These are phyloP conservation scores for Neopelma chrysocephalum DNA, from an alignment of 2,797 vertebrate species.

Conservation along the genomic window DNA sequence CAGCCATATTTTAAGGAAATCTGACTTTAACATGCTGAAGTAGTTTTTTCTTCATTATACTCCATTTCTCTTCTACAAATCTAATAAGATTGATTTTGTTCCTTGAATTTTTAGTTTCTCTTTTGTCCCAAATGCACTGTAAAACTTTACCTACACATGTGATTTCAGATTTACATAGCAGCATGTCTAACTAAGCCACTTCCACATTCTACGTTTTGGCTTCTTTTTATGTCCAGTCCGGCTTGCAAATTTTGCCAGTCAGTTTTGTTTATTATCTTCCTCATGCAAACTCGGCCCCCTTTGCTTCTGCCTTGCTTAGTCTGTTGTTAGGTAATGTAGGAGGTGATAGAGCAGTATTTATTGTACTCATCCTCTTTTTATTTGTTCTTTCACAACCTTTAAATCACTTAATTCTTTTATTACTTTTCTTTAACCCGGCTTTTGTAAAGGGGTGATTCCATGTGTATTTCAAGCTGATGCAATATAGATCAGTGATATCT, in stretches of 20 bases:
- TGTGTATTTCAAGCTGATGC: not conserved
- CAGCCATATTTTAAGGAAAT: not conserved
- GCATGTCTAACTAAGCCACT: not conserved
- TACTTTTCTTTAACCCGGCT: not conserved
- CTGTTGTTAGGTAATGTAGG: not conserved
- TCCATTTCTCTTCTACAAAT: not conserved
- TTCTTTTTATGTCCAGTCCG: not conserved
- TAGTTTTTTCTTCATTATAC: not conserved
- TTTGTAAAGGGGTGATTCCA: not conserved
- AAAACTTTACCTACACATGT: not conserved
- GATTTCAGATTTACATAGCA: not conserved
- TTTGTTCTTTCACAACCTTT: conserved; percentile 10
- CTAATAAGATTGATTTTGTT: not conserved
- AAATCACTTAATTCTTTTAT: not conserved
- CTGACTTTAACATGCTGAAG: not conserved
- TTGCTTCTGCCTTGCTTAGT: not conserved
- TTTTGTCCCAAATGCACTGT: not conserved
- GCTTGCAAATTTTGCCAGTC: not conserved
- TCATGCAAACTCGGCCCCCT: not conserved
- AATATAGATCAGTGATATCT: not conserved
- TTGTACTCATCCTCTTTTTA: not conserved
- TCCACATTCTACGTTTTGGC: not conserved
- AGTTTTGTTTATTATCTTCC: not conserved
- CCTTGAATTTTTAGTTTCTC: not conserved
- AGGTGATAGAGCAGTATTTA: not conserved